Percentiles rank a stretch among this genome's conserved stretches.
These are phyloP conservation scores for Marmota flaviventris DNA, from an alignment of 2,113 vertebrate genomes.

Conservation along the genomic window DNA sequence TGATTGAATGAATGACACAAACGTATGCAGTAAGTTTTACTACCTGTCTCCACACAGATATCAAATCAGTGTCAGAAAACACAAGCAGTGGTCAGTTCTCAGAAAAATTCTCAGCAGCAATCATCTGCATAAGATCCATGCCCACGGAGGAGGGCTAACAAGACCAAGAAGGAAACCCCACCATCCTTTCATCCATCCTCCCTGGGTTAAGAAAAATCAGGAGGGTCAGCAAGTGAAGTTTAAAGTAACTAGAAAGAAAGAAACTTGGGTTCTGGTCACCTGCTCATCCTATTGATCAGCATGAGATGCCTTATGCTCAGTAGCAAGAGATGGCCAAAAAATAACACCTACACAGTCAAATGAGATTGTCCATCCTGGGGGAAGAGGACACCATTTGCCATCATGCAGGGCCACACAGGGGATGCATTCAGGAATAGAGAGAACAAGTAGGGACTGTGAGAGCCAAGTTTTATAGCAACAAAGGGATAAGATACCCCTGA, in stretches of 20 bases:
- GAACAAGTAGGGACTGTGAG: background rate
- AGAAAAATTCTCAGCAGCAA: background rate
- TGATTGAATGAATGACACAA: constrained; percentile 21
- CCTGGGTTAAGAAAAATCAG: background rate
- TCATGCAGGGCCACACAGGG: background rate
- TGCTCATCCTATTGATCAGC: background rate
- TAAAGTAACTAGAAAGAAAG: background rate
- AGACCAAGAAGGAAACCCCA: background rate
- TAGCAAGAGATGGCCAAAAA: background rate
- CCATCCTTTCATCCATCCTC: background rate
- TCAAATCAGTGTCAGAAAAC: background rate
- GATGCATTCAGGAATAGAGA: background rate
- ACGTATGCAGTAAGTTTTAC: background rate
- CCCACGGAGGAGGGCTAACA: background rate
- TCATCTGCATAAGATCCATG: background rate
- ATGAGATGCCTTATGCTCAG: background rate
- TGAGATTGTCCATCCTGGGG: background rate
- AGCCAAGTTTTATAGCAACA: background rate
- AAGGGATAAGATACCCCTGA: background rate
- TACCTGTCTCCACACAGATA: background rate
- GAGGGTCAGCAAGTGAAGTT: background rate
- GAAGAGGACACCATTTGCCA: background rate
- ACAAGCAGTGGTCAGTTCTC: background rate
- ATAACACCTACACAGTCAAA: background rate
- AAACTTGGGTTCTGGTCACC: background rate